A percentile compares a stretch with the other conserved stretches of the same genome.
Evolutionary conservation across 2,888 invertebrate genomes (phyloP).

Genomic region (Archips crataeganus): DNA sequence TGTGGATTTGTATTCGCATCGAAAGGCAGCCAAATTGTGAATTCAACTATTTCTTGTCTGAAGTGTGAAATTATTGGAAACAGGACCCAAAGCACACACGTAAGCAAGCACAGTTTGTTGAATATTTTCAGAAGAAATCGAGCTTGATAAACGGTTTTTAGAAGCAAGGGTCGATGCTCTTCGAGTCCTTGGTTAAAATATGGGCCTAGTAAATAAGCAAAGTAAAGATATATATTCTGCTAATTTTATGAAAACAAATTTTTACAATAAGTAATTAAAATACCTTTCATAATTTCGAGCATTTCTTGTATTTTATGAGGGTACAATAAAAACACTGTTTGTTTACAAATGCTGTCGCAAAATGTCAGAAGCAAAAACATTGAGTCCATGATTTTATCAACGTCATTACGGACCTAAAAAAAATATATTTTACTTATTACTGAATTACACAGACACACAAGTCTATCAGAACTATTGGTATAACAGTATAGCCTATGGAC

Average conservation of each 20-base stretch:
- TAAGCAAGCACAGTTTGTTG: slow-evolving; percentile 55
- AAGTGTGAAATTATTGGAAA: slow-evolving; percentile 59
- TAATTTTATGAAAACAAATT: background rate
- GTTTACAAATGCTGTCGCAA: slow-evolving; percentile 63
- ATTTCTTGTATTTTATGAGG: slow-evolving; percentile 58
- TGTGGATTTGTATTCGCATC: slow-evolving; percentile 56
- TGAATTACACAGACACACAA: no score
- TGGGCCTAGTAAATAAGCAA: slow-evolving; percentile 49
- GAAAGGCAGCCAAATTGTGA: slow-evolving; percentile 69
- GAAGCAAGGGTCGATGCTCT: slow-evolving; percentile 54
- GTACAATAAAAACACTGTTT: slow-evolving; percentile 56
- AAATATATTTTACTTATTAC: background rate
- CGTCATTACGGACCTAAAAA: slow-evolving; percentile 57
- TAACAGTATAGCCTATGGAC: no score
- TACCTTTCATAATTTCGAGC: slow-evolving; percentile 61
- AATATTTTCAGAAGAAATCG: slow-evolving; percentile 53
- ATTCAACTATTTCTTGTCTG: slow-evolving; percentile 58
- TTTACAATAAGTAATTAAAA: background rate
- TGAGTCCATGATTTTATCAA: slow-evolving; percentile 62
- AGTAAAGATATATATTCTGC: background rate
- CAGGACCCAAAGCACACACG: slow-evolving; percentile 63
- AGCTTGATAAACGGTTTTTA: slow-evolving; percentile 50
- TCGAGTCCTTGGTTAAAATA: slow-evolving; percentile 58
- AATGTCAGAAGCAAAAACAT: slow-evolving; percentile 66
- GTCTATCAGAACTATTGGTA: no score